A percentile compares a stretch with the other conserved stretches of the same genome.
Evolutionary conservation across 1,140 invertebrate species (phyloP).

Genomic region (Berghia stephanieae): DNA sequence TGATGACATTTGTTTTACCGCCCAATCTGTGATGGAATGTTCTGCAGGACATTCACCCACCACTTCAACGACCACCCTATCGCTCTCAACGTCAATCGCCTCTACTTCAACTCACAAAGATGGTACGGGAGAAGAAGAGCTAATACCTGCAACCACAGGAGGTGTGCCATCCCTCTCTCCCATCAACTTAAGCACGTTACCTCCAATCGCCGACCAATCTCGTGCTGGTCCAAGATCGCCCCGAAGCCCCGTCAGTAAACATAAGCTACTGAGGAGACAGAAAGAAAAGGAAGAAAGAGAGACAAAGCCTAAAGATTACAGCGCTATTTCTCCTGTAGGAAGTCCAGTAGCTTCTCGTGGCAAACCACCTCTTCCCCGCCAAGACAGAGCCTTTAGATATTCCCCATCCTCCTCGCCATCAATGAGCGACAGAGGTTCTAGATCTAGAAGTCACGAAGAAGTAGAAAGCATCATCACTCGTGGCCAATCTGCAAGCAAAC

Average conservation of each 20-base stretch:
- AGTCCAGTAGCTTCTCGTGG: conserved; percentile 24
- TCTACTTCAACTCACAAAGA: background rate
- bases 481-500: background rate
- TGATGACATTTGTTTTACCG: conserved; percentile 38
- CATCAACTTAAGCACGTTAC: too few relatives aligned
- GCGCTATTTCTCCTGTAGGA: conserved; percentile 31
- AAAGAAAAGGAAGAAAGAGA: conserved; percentile 36
- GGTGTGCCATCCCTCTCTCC: too few relatives aligned
- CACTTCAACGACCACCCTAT: background rate
- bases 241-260: conserved; percentile 25
- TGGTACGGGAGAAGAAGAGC: conserved; percentile 12
- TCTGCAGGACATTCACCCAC: too few relatives aligned
- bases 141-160: background rate
- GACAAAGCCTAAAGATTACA: conserved; percentile 26
- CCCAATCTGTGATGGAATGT: conserved; percentile 42
- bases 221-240: background rate
- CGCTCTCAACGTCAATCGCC: background rate
- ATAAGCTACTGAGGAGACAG: conserved; percentile 29
- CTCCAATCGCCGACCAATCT: conserved; percentile 7
- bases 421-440: background rate
- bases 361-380: conserved; percentile 40
- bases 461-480: conserved; percentile 11
- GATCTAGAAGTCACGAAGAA: conserved; percentile 39
- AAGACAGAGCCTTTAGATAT: conserved; percentile 26
- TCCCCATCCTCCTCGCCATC: conserved; percentile 28